Conservation (phyloP, 2,797 vertebrate genomes). For the Coregonus sp. region DNA sequence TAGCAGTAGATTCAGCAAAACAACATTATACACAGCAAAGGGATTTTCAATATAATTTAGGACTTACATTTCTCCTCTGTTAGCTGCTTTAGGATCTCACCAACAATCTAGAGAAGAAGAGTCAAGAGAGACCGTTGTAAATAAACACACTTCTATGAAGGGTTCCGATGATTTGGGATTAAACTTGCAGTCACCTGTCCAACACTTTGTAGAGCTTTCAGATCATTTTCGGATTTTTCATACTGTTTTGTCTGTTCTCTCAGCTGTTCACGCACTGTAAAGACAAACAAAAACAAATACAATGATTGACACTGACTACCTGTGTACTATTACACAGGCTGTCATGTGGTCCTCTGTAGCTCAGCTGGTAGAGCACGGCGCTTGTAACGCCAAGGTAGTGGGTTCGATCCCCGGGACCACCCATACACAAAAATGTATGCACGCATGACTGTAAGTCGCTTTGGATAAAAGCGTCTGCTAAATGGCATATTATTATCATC, state of each 20-base stretch:
- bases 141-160: not conserved
- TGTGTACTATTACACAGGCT: not conserved
- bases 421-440: too few relatives aligned
- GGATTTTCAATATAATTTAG: not conserved
- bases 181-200: slow-evolving; percentile 78
- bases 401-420: too few relatives aligned
- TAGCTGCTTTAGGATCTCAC: slow-evolving; percentile 86
- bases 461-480: too few relatives aligned
- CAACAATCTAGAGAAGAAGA: slow-evolving; percentile 78
- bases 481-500: too few relatives aligned
- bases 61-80: slow-evolving; percentile 91
- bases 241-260: slow-evolving; percentile 89
- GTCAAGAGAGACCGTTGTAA: not conserved
- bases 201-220: slow-evolving; percentile 87
- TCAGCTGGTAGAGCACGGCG: too few relatives aligned
- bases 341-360: not conserved
- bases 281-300: not conserved
- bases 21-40: not conserved
- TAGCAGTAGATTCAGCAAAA: not conserved
- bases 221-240: slow-evolving; percentile 88
- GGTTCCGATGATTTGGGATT: not conserved
- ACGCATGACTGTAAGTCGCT: too few relatives aligned
- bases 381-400: too few relatives aligned
- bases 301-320: too few relatives aligned
- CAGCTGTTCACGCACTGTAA: slow-evolving; percentile 84